Percentiles rank a stretch among this genome's conserved stretches.
Conservation (phyloP, 2,797 vertebrate species). For the Anas capensis region DNA sequence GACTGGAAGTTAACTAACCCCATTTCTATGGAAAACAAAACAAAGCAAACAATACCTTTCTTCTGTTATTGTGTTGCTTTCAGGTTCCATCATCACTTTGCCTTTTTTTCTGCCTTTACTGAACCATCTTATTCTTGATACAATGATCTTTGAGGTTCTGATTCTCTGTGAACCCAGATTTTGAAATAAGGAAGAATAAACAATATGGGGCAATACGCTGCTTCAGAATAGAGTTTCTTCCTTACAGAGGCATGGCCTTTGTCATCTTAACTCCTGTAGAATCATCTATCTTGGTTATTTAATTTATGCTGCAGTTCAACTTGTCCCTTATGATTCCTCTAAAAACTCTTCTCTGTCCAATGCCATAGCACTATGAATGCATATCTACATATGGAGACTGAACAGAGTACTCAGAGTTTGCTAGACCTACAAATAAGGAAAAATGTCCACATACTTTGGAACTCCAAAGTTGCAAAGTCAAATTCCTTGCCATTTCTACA, state of each 20-base stretch:
- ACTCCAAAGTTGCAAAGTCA: background rate
- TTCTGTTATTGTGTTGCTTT: background rate
- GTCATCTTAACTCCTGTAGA: background rate
- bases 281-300: background rate
- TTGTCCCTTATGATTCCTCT: background rate
- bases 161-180: background rate
- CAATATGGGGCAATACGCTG: background rate
- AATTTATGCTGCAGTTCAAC: background rate
- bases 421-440: background rate
- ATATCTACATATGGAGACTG: background rate
- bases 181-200: slow-evolving; percentile 23
- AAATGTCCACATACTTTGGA: background rate
- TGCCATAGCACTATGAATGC: background rate
- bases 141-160: background rate
- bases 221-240: background rate
- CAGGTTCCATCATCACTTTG: background rate
- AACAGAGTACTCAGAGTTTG: background rate
- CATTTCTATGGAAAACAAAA: accelerated
- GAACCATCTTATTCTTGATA: background rate
- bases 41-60: background rate
- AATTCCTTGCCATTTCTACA: background rate
- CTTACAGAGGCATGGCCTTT: background rate
- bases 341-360: background rate
- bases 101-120: background rate
- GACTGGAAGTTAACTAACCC: background rate